A percentile compares a stretch with the other conserved stretches of the same genome.
Evolutionary conservation across 2,888 invertebrate species (phyloP).

Genomic region (Rotaria magnacalcarata): DNA sequence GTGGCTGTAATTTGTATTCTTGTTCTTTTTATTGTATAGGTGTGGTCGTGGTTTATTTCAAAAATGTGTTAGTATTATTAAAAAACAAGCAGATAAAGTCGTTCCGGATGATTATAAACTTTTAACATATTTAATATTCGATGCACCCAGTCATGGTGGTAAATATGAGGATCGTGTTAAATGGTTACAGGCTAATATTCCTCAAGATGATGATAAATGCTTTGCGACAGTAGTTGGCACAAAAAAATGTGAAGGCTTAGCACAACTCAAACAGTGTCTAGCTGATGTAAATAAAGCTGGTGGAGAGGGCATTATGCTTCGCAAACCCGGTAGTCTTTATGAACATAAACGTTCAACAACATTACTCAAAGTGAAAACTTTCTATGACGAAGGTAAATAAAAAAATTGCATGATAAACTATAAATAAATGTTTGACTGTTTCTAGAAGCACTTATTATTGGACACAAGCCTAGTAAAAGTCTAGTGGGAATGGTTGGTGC

Average conservation of each 20-base stretch:
- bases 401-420: not conserved
- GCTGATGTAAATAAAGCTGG: slow-evolving; percentile 52
- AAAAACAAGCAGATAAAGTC: slow-evolving; percentile 51
- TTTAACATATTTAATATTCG: slow-evolving; percentile 52
- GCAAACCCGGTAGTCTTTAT: slow-evolving; percentile 54
- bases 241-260: slow-evolving; percentile 51
- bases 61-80: slow-evolving; percentile 55
- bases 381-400: slow-evolving; percentile 53
- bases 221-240: slow-evolving; percentile 52
- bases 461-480: slow-evolving; percentile 53
- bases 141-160: slow-evolving; percentile 53
- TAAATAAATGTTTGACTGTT: not conserved
- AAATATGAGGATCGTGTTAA: slow-evolving; percentile 52
- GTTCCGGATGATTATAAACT: not conserved
- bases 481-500: slow-evolving; percentile 51
- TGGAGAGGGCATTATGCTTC: slow-evolving; percentile 56
- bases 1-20: not conserved
- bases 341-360: slow-evolving; percentile 52
- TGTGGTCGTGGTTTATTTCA: slow-evolving; percentile 55
- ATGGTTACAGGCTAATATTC: slow-evolving; percentile 51
- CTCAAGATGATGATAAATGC: slow-evolving; percentile 48
- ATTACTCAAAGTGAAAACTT: slow-evolving; percentile 56
- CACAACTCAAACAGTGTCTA: slow-evolving; percentile 52
- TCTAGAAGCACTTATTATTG: slow-evolving; percentile 54
- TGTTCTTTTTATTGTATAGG: not conserved